A percentile compares a stretch with the other conserved stretches of the same genome.
Conservation (phyloP, 2,888 invertebrate genomes). For the Iphiclides podalirius region DNA sequence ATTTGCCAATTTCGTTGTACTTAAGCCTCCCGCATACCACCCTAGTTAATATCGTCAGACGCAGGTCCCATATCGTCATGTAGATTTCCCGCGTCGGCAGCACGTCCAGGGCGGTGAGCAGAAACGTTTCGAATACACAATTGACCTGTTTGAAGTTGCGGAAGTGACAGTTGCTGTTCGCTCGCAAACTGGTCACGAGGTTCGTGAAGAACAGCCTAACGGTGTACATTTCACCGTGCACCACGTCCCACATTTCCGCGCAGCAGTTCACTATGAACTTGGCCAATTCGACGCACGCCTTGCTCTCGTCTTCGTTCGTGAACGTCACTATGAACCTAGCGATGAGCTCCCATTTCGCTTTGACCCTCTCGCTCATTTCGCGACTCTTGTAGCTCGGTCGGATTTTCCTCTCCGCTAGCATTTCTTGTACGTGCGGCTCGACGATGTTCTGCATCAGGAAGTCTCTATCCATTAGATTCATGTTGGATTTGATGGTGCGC, state of each 20-base stretch:
- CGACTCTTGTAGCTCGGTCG: constrained; percentile 10
- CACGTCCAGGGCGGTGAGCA: constrained; percentile 27
- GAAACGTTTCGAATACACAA: constrained; percentile 33
- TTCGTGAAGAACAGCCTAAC: constrained; percentile 27
- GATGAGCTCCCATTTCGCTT: constrained; percentile 37
- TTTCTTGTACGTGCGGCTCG: constrained; percentile 36
- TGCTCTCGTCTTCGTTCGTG: constrained; percentile 1
- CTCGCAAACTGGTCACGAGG: constrained; percentile 32
- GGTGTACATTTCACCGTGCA: constrained; percentile 24
- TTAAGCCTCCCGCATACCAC: constrained; percentile 21
- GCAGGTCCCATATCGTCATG: constrained; percentile 37
- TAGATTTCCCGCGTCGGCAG: constrained; percentile 36
- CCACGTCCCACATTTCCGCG: constrained; percentile 32
- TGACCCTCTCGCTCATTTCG: constrained; percentile 27
- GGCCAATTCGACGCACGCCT: constrained; percentile 22
- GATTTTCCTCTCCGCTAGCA: constrained; percentile 31
- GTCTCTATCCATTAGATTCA: constrained; percentile 36
- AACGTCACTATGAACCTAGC: constrained; percentile 25
- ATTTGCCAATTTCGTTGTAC: constrained; percentile 20
- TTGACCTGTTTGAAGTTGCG: constrained; percentile 25
- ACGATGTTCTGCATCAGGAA: constrained; percentile 35
- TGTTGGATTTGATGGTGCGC: constrained; percentile 30
- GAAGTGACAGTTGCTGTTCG: constrained; percentile 9
- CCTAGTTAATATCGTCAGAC: constrained; percentile 31
- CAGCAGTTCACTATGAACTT: constrained; percentile 32